Base-by-base conservation (phyloP, 2,888 invertebrate genomes). In the Leptinotarsa tumamoca region DNA sequence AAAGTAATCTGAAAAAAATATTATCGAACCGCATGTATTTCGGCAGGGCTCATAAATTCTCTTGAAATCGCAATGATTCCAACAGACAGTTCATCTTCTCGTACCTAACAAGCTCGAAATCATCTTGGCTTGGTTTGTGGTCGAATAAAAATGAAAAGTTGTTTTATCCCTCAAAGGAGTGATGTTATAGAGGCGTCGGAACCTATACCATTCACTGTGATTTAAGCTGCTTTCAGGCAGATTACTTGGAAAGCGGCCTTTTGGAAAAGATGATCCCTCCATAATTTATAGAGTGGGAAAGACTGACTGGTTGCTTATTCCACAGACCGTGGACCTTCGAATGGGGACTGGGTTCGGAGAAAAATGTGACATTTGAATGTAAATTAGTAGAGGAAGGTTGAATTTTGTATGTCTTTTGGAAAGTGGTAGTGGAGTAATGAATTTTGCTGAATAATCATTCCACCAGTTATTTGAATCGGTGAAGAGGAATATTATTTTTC, bases 191-290 rank as follows among this genome's bases (percentile, higher is more conserved):
- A 78, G 79, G 74, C 77, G 71, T 67, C 54, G 74, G 78, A 72
- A 73, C 74, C 78, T 77, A 78, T 79, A 81, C 82, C 82, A 81
- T 83, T 83, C 82, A 81, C 81, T 82, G 83, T 84, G 84, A 85
- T 85, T 85, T 85, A 85, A 84, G 84, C 82, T 80, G 84, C 85
- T 85, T 84, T 85, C 84, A 84, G 80, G 81, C 83, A 84, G 84
- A 85, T 85, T 85, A 84, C 83, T 81, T 76, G 76, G 75, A 79
- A 78, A 81, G 79, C 81, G 81, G 79, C 79, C 79, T 74, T 77
- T 74, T 68, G 78, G 79, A 82, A 81, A 80, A 79, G 83, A 82
- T 83, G 82, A 82, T 83, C 81, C 82, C 50, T 79, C 81, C 78
- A 82, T 82, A 82, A 83, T 83, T 83, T 81, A 83, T 80, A 79